Percentiles rank a stretch among this genome's conserved stretches.
phyloP scores from a whole-genome alignment of 2,888 invertebrate genomes.

The Elmis aenea region DNA sequence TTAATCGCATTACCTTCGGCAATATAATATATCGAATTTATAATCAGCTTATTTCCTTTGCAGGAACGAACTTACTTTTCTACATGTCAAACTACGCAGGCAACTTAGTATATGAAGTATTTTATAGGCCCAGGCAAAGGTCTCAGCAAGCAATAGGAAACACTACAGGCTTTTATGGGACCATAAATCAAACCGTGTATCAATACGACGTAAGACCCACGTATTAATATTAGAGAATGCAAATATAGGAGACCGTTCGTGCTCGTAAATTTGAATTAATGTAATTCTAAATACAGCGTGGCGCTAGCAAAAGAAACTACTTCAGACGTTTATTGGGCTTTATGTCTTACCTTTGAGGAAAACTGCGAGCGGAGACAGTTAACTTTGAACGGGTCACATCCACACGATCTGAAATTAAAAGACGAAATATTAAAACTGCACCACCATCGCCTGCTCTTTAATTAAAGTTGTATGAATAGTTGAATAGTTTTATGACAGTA shows the following conservation, averaged over 20 bases:
- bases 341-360: constrained; percentile 21
- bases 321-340: constrained; percentile 22
- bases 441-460: no score
- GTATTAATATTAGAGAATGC: constrained; percentile 35
- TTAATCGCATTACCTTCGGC: background rate
- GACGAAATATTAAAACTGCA: no score
- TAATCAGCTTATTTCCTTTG: background rate
- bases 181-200: constrained; percentile 34
- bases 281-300: constrained; percentile 35
- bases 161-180: constrained; percentile 25
- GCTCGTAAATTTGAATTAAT: constrained; percentile 38
- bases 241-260: constrained; percentile 31
- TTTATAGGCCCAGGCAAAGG: constrained; percentile 16
- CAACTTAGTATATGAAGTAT: constrained; percentile 1
- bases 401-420: no score
- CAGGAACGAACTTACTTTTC: background rate
- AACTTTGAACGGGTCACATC: no score
- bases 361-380: constrained; percentile 14
- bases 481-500: no score
- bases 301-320: constrained; percentile 28
- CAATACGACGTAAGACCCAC: constrained; percentile 30
- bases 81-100: background rate
- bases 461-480: no score
- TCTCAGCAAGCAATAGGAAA: constrained; percentile 17
- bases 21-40: background rate